phyloP scores from a whole-genome alignment of 2,113 vertebrate species.

The Stegastes partitus region DNA sequence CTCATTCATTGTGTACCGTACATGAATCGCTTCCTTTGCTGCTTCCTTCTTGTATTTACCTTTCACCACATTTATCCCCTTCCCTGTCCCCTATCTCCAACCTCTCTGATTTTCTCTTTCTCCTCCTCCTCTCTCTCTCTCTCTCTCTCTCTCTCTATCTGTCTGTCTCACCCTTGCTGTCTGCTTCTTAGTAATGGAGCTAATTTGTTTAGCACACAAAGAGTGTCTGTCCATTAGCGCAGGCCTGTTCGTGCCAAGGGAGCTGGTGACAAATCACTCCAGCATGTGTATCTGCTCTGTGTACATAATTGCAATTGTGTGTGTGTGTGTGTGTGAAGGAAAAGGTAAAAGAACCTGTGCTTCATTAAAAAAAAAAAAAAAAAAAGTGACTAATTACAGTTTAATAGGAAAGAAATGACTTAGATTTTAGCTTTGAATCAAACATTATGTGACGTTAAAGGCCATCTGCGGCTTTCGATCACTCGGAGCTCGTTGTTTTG shows the following conservation, averaged over 20 bases:
- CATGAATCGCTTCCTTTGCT: slow-evolving; percentile 42
- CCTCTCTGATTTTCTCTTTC: slow-evolving; percentile 9
- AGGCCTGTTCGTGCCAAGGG: slow-evolving; percentile 68
- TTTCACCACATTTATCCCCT: slow-evolving; percentile 47
- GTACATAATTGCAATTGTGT: slow-evolving; percentile 39
- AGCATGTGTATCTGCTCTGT: slow-evolving; percentile 56
- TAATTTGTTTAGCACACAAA: slow-evolving; percentile 87
- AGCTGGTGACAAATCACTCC: slow-evolving; percentile 84
- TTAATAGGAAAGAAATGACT: background rate
- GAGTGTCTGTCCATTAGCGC: slow-evolving; percentile 85
- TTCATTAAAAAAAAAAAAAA: too few relatives aligned
- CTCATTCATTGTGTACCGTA: slow-evolving; percentile 4
- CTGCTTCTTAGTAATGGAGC: slow-evolving; percentile 81
- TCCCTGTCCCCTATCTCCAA: slow-evolving; percentile 28
- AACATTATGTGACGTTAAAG: background rate
- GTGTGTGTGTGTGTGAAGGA: slow-evolving; percentile 7
- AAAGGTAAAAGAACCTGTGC: background rate
- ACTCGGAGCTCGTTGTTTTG: background rate
- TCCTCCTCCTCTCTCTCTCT: slow-evolving; percentile 43
- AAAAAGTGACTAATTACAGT: slow-evolving; percentile 10
- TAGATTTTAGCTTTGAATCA: background rate
- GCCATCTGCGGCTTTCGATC: slow-evolving; percentile 8
- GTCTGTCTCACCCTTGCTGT: slow-evolving; percentile 69
- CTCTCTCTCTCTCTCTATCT: slow-evolving; percentile 44
- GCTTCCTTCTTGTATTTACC: slow-evolving; percentile 53